phyloP scores from a whole-genome alignment of 2,113 vertebrate species.

The Platysteira castanea region DNA sequence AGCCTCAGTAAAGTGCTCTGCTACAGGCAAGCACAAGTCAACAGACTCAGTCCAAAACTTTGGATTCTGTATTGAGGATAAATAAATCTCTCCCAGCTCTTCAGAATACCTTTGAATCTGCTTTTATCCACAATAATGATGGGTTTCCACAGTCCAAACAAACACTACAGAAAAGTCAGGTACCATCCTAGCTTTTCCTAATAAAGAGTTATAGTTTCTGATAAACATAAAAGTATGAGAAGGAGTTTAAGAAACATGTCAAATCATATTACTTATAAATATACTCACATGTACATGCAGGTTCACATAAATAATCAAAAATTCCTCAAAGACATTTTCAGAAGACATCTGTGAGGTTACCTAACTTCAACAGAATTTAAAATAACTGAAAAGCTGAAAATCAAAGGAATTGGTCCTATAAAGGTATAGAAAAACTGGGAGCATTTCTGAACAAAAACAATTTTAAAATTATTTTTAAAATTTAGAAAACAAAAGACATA shows the following conservation, averaged over 20 bases:
- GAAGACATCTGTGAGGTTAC: background rate
- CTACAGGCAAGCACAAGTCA: background rate
- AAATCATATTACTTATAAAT: background rate
- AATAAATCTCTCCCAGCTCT: background rate
- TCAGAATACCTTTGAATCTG: background rate
- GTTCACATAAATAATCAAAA: background rate
- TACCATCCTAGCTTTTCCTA: background rate
- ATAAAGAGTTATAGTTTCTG: background rate
- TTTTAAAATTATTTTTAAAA: background rate
- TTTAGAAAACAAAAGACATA: background rate
- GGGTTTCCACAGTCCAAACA: background rate
- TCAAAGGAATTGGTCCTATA: background rate
- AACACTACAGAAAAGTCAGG: background rate
- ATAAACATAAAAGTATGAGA: background rate
- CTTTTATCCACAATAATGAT: background rate
- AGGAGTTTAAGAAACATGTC: background rate
- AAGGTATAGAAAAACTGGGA: background rate
- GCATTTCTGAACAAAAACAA: background rate
- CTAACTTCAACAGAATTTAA: background rate
- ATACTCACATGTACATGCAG: accelerated
- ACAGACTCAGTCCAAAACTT: background rate
- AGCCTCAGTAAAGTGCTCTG: background rate
- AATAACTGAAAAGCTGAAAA: background rate
- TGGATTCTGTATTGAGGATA: background rate
- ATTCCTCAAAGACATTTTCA: background rate